A percentile compares a stretch with the other conserved stretches of the same genome.
phyloP scores from a whole-genome alignment of 2,797 vertebrate genomes.

The Typhlichthys subterraneus region DNA sequence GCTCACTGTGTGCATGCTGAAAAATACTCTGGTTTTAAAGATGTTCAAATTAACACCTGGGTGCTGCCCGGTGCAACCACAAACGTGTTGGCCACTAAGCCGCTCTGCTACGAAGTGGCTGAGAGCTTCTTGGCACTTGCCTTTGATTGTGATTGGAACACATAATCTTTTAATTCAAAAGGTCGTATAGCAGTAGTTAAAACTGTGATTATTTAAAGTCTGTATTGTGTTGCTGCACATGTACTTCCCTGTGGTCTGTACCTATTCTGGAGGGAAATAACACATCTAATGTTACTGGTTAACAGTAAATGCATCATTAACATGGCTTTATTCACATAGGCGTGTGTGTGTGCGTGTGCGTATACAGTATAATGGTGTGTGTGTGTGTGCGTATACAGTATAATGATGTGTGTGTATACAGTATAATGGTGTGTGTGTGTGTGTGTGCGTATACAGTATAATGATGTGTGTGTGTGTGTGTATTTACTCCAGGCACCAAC shows the following conservation, averaged over 20 bases:
- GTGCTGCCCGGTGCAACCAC: too few species aligned
- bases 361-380: constrained; percentile 4
- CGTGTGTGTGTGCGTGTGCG: constrained; percentile 8
- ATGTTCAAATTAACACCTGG: too few species aligned
- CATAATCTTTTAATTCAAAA: too few species aligned
- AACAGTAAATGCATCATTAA: constrained; percentile 38
- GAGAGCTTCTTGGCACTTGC: too few species aligned
- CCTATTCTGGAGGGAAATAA: constrained; percentile 21
- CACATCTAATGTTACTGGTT: constrained; percentile 43
- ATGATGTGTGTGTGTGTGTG: constrained; percentile 8
- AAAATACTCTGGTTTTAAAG: too few species aligned
- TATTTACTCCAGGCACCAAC: constrained; percentile 86
- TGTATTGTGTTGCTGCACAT: constrained; percentile 47
- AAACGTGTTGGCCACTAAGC: too few species aligned
- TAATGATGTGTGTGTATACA: not conserved
- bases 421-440: constrained; percentile 2
- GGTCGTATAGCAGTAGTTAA: too few species aligned
- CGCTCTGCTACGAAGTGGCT: too few species aligned
- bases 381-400: not conserved
- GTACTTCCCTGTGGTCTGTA: constrained; percentile 49
- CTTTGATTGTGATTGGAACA: too few species aligned
- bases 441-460: not conserved
- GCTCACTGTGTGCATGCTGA: too few species aligned
- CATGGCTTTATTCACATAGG: constrained; percentile 25
- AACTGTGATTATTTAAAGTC: constrained; percentile 19